Conservation (phyloP, 2,888 invertebrate genomes). For the Yponomeuta malinellus region DNA sequence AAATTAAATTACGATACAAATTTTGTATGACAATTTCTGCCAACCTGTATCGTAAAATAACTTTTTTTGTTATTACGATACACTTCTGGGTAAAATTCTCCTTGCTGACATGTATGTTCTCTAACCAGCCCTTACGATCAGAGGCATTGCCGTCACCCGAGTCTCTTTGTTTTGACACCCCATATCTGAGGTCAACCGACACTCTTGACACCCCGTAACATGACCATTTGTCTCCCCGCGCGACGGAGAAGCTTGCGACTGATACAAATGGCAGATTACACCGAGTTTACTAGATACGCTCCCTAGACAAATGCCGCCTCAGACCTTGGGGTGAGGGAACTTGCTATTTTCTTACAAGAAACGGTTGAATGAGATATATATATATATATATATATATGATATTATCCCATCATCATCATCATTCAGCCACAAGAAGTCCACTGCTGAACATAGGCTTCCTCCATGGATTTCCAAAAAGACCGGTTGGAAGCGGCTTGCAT, state of each 20-base stretch:
- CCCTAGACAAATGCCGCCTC: slow-evolving; percentile 39
- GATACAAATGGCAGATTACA: slow-evolving; percentile 60
- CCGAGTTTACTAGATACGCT: slow-evolving; percentile 43
- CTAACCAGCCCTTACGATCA: not conserved
- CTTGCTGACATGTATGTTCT: too few species aligned
- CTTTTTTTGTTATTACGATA: too few species aligned
- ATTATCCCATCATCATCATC: too few species aligned
- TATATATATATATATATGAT: too few species aligned
- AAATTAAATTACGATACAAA: too few species aligned
- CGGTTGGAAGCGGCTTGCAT: too few species aligned
- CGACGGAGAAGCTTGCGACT: slow-evolving; percentile 30
- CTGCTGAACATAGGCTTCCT: too few species aligned
- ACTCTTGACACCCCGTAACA: slow-evolving; percentile 23
- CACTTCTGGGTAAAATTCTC: too few species aligned
- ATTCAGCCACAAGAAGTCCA: too few species aligned
- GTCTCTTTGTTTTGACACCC: not conserved
- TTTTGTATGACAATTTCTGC: too few species aligned
- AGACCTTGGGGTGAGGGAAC: not conserved
- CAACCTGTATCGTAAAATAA: too few species aligned
- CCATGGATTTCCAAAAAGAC: too few species aligned
- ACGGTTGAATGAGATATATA: not conserved
- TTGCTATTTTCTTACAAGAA: slow-evolving; percentile 20
- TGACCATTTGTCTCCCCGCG: slow-evolving; percentile 43
- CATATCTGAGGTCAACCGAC: slow-evolving; percentile 24
- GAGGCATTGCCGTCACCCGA: not conserved